Evolutionary conservation across 1,140 invertebrate genomes (phyloP).

Genomic region (Hyles vespertilio): DNA sequence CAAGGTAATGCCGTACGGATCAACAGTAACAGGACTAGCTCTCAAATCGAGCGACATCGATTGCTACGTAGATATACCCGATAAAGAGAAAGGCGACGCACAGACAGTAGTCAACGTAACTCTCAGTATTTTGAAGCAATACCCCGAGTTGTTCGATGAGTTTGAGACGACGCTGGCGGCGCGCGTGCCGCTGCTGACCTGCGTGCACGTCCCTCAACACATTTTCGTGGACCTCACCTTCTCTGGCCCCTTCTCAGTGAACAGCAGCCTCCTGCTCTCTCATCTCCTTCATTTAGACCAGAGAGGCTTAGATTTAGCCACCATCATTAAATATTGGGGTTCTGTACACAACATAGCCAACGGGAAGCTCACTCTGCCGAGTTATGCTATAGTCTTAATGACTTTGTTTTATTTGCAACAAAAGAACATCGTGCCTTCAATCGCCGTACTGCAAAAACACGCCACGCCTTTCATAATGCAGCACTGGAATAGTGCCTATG

Average conservation of each 20-base stretch:
- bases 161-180: neutral
- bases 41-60: constrained; percentile 11
- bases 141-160: neutral
- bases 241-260: constrained; percentile 76
- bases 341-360: constrained; percentile 74
- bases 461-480: constrained; percentile 16
- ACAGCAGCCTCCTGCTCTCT: constrained; percentile 78
- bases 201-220: constrained; percentile 71
- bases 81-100: neutral
- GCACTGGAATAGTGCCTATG: constrained; percentile 40
- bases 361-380: constrained; percentile 62
- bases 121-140: neutral
- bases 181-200: constrained; percentile 80
- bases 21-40: constrained; percentile 7
- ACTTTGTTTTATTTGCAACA: constrained; percentile 81
- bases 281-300: constrained; percentile 74
- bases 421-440: constrained; percentile 39
- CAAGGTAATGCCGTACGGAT: constrained; percentile 7
- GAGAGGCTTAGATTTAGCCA: constrained; percentile 72
- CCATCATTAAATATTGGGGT: constrained; percentile 83
- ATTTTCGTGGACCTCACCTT: constrained; percentile 81
- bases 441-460: constrained; percentile 29
- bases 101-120: neutral
- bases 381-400: constrained; percentile 77
- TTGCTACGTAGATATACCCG: constrained; percentile 6